Evolutionary conservation across 2,113 vertebrate species (phyloP), one percentile per base, ranked within the genome.

Genomic region (Xyrauchen texanus): DNA sequence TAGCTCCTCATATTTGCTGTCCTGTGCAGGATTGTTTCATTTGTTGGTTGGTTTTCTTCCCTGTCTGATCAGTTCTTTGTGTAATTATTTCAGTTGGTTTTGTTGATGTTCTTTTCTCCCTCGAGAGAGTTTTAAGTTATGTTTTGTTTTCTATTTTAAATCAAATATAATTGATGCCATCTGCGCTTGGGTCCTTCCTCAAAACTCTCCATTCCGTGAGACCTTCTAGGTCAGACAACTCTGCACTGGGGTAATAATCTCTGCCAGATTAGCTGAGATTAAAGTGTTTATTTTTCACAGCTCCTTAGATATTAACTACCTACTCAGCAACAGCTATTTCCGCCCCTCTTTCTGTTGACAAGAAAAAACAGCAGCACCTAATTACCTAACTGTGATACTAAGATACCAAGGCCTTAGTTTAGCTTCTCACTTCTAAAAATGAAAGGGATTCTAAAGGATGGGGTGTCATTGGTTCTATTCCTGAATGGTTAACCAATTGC

Each of bases 271-370:
- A 85, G 81, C 73, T 51, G 9, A 79, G 77, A 69, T 78, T 79
- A 61, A 68, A 45, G 57, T 83, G 83, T 87, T 87, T 83, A 67
- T 83, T 80, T 85, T 81, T 77, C 62, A 73, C 77, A 68, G 69
- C 34, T 64, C 12, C 68, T 53, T 64, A 78, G 81, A 84, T 82
- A 77, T 79, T 76, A 74, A 77, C 83, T 75, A 42, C 68, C 70
- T 84, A 84, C 85, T 81, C 82, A 64, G 47, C 16, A 72, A 42
- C 82, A 83, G 84, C 82, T 86, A 79, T 12, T 57, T 51, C 16
- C 44, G 63, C 46, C 79, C 57, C 16, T 34, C 62, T 79, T 72
- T 81, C 21, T 84, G 81, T 86, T 83, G 81, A 77, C 69, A 62
- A 21, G 47, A 57, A 69, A 52, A 82, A 87, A 82, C 78, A 83